phyloP scores from a whole-genome alignment of 2,797 vertebrate genomes.

The Falco columbarius region DNA sequence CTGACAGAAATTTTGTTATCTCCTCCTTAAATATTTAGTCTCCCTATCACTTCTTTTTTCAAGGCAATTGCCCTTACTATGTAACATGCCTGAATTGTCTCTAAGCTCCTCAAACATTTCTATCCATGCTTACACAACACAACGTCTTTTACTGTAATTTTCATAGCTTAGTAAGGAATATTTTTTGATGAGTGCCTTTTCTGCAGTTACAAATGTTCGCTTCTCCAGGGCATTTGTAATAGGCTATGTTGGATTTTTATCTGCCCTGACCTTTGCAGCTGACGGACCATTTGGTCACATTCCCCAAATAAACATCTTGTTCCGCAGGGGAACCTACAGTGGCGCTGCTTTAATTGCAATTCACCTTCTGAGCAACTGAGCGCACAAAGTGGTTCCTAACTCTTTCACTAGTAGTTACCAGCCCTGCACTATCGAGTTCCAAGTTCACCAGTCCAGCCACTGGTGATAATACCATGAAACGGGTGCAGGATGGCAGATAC shows the following conservation, averaged over 20 bases:
- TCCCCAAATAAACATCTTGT: neutral
- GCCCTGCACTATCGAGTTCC: neutral
- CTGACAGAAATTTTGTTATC: neutral
- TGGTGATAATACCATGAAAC: neutral
- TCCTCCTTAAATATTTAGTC: neutral
- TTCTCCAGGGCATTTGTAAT: neutral
- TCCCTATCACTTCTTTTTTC: neutral
- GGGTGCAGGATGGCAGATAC: neutral
- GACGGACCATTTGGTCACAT: neutral
- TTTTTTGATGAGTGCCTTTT: neutral
- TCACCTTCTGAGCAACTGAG: neutral
- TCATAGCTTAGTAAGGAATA: neutral
- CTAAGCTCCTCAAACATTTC: neutral
- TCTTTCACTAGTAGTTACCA: neutral
- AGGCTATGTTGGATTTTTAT: neutral
- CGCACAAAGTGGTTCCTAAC: neutral
- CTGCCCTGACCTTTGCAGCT: neutral
- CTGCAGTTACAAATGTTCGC: neutral
- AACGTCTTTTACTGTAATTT: neutral
- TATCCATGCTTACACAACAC: neutral
- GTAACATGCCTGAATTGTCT: neutral
- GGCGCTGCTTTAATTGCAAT: neutral
- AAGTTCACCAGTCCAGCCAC: neutral
- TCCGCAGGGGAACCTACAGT: neutral
- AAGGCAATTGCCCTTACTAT: neutral